These are phyloP conservation scores for Asbolus verrucosus DNA, from an alignment of 1,140 invertebrate genomes.

Conservation along the genomic window DNA sequence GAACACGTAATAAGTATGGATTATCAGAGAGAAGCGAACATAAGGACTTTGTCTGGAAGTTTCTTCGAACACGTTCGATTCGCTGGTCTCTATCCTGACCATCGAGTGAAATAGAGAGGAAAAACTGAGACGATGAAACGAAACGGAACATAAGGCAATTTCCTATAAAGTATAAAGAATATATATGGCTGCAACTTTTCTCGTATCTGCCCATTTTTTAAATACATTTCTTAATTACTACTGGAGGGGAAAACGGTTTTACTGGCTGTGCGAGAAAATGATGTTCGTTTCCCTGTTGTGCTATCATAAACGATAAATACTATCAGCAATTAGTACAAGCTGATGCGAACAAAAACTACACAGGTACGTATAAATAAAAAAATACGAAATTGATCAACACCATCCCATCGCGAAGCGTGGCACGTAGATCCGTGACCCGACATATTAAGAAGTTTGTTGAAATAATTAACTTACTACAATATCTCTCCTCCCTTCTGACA, in stretches of 20 bases:
- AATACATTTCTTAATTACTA: constrained; percentile 61
- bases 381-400: neutral
- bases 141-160: constrained; percentile 60
- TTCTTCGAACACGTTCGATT: constrained; percentile 34
- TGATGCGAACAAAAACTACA: neutral
- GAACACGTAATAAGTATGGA: constrained; percentile 64
- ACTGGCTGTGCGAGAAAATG: neutral
- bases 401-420: neutral
- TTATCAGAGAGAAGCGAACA: constrained; percentile 62
- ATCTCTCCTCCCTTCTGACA: neutral
- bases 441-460: constrained; percentile 3
- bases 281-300: neutral
- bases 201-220: constrained; percentile 60
- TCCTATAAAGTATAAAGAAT: constrained; percentile 61
- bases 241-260: constrained; percentile 13
- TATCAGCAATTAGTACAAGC: neutral
- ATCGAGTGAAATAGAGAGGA: constrained; percentile 14
- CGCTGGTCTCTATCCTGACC: constrained; percentile 37
- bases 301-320: neutral
- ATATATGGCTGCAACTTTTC: constrained; percentile 60
- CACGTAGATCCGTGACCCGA: neutral
- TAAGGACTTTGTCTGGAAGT: constrained; percentile 52
- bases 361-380: neutral
- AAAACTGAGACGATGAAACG: constrained; percentile 45
- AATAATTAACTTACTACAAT: neutral